phyloP scores from a whole-genome alignment of 2,888 invertebrate species.

The Congeria kusceri region DNA sequence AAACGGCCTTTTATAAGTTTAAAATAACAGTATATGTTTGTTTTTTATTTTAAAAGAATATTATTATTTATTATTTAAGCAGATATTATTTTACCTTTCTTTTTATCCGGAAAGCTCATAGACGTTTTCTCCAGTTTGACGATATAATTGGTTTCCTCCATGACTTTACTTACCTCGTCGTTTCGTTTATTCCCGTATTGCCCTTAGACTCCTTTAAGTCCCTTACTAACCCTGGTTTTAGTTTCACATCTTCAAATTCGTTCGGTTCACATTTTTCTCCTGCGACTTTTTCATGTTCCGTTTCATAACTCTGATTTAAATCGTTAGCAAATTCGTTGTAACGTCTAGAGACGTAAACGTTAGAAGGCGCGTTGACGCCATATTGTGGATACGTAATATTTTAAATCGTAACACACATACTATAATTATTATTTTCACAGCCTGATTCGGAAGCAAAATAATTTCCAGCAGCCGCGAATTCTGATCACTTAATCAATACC shows the following conservation, averaged over 20 bases:
- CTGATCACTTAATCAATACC: slow-evolving; percentile 49
- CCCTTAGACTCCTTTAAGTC: background rate
- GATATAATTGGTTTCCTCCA: slow-evolving; percentile 61
- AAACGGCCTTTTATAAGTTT: no score
- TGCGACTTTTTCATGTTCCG: slow-evolving; percentile 4
- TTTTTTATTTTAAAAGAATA: no score
- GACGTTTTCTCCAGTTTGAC: slow-evolving; percentile 64
- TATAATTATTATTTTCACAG: background rate
- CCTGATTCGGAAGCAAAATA: slow-evolving; percentile 27
- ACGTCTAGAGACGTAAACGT: background rate
- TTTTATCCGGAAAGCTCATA: slow-evolving; percentile 34
- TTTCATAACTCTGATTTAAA: slow-evolving; percentile 12
- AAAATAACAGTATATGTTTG: no score
- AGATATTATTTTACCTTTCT: slow-evolving; percentile 23
- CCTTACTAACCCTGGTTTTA: background rate
- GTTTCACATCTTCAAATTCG: background rate
- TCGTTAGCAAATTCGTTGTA: slow-evolving; percentile 10
- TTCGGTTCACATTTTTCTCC: background rate
- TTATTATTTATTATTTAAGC: no score
- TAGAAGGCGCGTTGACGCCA: slow-evolving; percentile 28
- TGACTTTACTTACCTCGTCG: slow-evolving; percentile 16
- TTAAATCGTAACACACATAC: no score
- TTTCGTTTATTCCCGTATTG: slow-evolving; percentile 8
- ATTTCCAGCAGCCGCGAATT: slow-evolving; percentile 38
- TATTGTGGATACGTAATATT: slow-evolving; percentile 39